A percentile compares a stretch with the other conserved stretches of the same genome.
Evolutionary conservation across 1,140 invertebrate genomes (phyloP).

Genomic region (Elysia chlorotica): DNA sequence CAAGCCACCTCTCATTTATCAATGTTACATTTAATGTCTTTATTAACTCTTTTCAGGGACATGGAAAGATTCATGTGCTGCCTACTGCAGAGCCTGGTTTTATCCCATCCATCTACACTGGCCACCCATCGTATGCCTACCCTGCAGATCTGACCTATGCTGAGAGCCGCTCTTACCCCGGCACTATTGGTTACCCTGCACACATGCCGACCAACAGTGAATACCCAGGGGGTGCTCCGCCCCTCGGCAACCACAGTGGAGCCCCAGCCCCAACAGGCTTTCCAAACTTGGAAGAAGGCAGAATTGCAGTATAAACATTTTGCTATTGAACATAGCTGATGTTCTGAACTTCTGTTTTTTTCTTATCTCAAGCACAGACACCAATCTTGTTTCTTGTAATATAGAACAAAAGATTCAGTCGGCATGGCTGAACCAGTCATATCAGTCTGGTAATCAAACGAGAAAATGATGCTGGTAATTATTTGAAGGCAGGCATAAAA

Average conservation of each 20-base stretch:
- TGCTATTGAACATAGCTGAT: no score
- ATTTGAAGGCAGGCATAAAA: no score
- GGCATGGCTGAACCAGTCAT: no score
- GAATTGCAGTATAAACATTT: slow-evolving; percentile 16
- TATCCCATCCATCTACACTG: slow-evolving; percentile 57
- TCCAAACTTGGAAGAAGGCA: slow-evolving; percentile 30
- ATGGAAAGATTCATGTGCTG: slow-evolving; percentile 51
- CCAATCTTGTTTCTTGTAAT: no score
- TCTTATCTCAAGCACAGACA: no score
- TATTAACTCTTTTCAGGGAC: slow-evolving; percentile 55
- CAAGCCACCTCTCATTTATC: no score
- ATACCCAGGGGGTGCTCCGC: slow-evolving; percentile 55
- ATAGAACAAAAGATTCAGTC: no score
- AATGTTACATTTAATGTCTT: no score
- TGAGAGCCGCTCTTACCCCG: slow-evolving; percentile 53
- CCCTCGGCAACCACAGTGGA: slow-evolving; percentile 46
- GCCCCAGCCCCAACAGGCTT: slow-evolving; percentile 54
- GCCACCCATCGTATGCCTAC: slow-evolving; percentile 60
- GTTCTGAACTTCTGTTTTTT: no score
- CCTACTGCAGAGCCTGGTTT: slow-evolving; percentile 46
- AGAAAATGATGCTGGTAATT: no score
- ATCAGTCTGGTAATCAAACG: no score
- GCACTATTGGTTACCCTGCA: slow-evolving; percentile 35
- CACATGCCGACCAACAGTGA: slow-evolving; percentile 17
- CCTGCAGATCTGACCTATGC: slow-evolving; percentile 51